Percentiles rank a stretch among this genome's conserved stretches.
phyloP scores from a whole-genome alignment of 2,888 invertebrate species.

The Coelopa pilipes region DNA sequence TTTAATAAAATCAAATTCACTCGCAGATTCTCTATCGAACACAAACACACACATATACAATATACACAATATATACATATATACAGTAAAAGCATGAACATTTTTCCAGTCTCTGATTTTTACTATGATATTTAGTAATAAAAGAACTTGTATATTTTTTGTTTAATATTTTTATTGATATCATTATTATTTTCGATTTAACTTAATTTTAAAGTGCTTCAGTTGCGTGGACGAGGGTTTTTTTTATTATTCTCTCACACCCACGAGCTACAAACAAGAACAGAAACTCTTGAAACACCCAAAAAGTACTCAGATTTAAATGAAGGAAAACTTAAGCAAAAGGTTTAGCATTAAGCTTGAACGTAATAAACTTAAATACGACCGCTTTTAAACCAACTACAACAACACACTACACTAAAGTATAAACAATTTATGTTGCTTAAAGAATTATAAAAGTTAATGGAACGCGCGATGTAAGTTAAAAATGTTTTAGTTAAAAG shows the following conservation, averaged over 20 bases:
- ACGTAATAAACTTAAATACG: not conserved
- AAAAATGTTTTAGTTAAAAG: not conserved
- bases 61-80: slow-evolving; percentile 8
- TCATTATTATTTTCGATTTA: not conserved
- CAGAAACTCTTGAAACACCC: not conserved
- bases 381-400: not conserved
- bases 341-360: not conserved
- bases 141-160: slow-evolving; percentile 24
- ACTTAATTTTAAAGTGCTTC: slow-evolving; percentile 17
- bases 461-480: no score
- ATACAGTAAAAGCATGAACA: slow-evolving; percentile 25
- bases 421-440: no score
- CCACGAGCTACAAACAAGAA: not conserved
- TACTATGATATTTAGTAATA: slow-evolving; percentile 17
- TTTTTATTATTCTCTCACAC: not conserved
- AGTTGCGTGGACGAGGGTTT: not conserved
- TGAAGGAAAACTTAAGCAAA: not conserved
- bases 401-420: not conserved
- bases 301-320: not conserved
- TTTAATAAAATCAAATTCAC: not conserved
- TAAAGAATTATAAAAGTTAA: no score
- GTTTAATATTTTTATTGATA: not conserved
- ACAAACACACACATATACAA: not conserved
- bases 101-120: slow-evolving; percentile 24
- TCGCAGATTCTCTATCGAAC: slow-evolving; percentile 8